Percentiles rank a stretch among this genome's conserved stretches.
Conservation (phyloP, 2,797 vertebrate genomes). For the Tiaroga cobitis region DNA sequence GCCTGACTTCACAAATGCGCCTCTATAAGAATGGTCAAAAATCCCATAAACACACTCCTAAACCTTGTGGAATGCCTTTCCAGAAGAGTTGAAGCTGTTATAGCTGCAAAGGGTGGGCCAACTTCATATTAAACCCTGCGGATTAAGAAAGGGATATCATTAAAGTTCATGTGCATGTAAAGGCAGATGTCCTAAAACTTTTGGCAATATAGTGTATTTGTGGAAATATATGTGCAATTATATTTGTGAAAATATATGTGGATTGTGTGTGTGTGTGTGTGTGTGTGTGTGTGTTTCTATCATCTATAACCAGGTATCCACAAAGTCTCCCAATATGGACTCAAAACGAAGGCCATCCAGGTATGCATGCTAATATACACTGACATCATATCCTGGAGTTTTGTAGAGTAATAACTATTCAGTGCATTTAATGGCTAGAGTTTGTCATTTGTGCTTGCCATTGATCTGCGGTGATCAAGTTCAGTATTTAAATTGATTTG, state of each 20-base stretch:
- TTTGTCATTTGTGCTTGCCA: not conserved
- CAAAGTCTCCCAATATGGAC: conserved; percentile 85
- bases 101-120: too few relatives aligned
- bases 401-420: not conserved
- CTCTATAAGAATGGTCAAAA: too few relatives aligned
- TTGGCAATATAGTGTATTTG: too few relatives aligned
- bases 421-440: not conserved
- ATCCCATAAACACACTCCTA: too few relatives aligned
- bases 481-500: not conserved
- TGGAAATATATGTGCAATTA: not conserved
- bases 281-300: not conserved
- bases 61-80: too few relatives aligned
- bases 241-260: not conserved
- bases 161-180: too few relatives aligned
- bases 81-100: too few relatives aligned
- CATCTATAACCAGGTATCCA: conserved; percentile 78
- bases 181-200: too few relatives aligned
- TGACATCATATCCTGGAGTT: not conserved
- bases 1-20: too few relatives aligned
- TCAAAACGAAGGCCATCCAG: conserved; percentile 81
- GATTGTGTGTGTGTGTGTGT: conserved; percentile 3
- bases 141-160: too few relatives aligned
- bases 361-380: conserved; percentile 64
- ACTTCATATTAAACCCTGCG: too few relatives aligned
- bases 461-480: not conserved